These are phyloP conservation scores for Lytechinus variegatus DNA, from an alignment of 35 echinoderm and acorn worm genomes.

Conservation along the genomic window DNA sequence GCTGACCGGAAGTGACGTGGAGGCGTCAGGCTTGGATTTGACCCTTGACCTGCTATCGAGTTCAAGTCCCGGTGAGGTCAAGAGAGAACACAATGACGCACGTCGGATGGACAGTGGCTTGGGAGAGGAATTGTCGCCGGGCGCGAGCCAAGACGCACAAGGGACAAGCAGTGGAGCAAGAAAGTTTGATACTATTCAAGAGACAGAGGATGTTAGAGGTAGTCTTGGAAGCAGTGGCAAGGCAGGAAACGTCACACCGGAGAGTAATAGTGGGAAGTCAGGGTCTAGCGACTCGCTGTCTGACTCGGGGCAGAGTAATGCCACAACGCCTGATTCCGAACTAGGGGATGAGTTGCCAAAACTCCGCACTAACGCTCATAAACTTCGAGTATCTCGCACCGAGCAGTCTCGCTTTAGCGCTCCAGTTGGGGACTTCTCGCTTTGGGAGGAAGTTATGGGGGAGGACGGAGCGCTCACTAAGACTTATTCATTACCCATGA, in stretches of 20 bases:
- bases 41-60: background rate
- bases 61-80: background rate
- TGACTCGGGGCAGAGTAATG: conserved; percentile 24
- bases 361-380: conserved; percentile 36
- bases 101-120: conserved; percentile 35
- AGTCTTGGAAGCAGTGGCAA: background rate
- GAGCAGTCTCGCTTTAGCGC: conserved; percentile 36
- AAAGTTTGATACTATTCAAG: background rate
- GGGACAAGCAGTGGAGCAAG: background rate
- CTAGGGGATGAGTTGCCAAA: background rate
- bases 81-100: background rate
- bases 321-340: conserved; percentile 25
- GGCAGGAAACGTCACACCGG: background rate
- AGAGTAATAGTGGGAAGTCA: background rate
- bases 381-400: background rate
- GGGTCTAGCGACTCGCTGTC: conserved; percentile 42
- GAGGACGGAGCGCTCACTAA: background rate
- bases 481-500: conserved; percentile 40
- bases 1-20: background rate
- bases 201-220: background rate
- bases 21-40: background rate
- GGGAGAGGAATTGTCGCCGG: background rate
- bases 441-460: conserved; percentile 11
- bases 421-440: conserved; percentile 23
- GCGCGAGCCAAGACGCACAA: background rate